These are phyloP conservation scores for Psilanteris sp. DNA, from an alignment of 1,140 invertebrate species.

Conservation along the genomic window DNA sequence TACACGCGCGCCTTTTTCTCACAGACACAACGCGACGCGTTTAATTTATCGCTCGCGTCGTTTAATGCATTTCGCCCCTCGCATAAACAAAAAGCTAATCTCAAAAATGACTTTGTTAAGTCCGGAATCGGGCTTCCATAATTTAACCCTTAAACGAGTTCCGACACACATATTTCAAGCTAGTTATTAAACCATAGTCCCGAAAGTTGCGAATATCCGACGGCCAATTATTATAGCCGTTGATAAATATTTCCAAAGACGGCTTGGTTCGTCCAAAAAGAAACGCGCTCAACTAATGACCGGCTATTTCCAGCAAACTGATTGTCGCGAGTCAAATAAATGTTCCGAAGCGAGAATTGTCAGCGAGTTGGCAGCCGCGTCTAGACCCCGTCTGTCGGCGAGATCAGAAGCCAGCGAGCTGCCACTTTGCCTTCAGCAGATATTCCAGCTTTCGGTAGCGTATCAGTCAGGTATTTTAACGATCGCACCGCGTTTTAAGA, in stretches of 20 bases:
- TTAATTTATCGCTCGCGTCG: too few relatives aligned
- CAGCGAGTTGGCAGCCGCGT: conserved; percentile 54
- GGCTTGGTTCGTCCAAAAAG: conserved; percentile 1
- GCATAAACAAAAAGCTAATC: too few relatives aligned
- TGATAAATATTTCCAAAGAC: conserved; percentile 33
- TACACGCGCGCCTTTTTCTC: too few relatives aligned
- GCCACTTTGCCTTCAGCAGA: conserved; percentile 49
- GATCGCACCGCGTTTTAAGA: conserved; percentile 61
- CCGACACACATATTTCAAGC: conserved; percentile 21
- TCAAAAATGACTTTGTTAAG: too few relatives aligned
- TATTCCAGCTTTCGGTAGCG: conserved; percentile 64
- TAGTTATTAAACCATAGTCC: conserved; percentile 1
- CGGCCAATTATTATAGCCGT: conserved; percentile 30
- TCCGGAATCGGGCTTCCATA: too few relatives aligned
- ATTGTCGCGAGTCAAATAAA: conserved; percentile 50
- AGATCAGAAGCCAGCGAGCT: conserved; percentile 53
- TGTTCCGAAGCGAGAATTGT: conserved; percentile 35
- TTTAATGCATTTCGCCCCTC: too few relatives aligned
- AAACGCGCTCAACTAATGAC: conserved; percentile 45
- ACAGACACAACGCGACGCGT: too few relatives aligned
- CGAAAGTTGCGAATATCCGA: conserved; percentile 22
- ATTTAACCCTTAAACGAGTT: not conserved
- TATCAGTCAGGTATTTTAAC: conserved; percentile 71
- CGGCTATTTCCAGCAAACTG: conserved; percentile 39
- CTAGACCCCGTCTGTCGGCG: conserved; percentile 50